phyloP scores from a whole-genome alignment of 1,140 invertebrate species.

The Proctacanthus coquilletti region DNA sequence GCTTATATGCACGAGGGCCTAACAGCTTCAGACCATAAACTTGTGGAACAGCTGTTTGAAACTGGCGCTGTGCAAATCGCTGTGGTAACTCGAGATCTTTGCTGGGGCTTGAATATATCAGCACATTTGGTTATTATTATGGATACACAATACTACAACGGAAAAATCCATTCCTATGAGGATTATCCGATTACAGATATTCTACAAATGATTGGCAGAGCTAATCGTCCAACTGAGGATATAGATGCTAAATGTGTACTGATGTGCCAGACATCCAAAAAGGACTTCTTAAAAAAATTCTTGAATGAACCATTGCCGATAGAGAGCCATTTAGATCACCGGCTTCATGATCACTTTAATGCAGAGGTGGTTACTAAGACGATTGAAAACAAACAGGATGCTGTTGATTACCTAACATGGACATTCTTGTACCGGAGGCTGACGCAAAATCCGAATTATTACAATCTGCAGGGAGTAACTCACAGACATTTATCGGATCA shows the following conservation, averaged over 20 bases:
- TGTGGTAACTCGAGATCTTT: constrained; percentile 78
- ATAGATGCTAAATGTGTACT: constrained; percentile 92
- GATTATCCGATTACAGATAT: constrained; percentile 97
- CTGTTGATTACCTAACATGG: constrained; percentile 99
- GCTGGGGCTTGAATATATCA: constrained; percentile 78
- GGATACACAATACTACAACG: constrained; percentile 97
- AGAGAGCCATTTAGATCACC: constrained; percentile 94
- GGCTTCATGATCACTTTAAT: constrained; percentile 98
- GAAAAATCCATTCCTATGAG: constrained; percentile 83
- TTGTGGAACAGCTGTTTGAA: constrained; percentile 87
- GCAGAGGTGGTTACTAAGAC: constrained; percentile 99
- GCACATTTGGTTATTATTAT: constrained; percentile 91
- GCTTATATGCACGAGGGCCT: constrained; percentile 96
- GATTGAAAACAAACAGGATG: constrained; percentile 99
- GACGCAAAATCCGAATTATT: constrained; percentile 99
- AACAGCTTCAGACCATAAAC: constrained; percentile 59
- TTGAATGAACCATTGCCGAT: constrained; percentile 93
- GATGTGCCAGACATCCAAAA: constrained; percentile 94
- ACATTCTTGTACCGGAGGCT: constrained; percentile 93
- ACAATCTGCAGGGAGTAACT: constrained; percentile 92
- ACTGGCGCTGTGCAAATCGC: constrained; percentile 88
- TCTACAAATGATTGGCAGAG: constrained; percentile 91
- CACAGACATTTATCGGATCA: constrained; percentile 96
- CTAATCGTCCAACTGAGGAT: constrained; percentile 79
- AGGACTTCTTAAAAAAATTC: constrained; percentile 98